Conservation (phyloP, 2,113 vertebrate species). For the Lucifuga dentata region DNA sequence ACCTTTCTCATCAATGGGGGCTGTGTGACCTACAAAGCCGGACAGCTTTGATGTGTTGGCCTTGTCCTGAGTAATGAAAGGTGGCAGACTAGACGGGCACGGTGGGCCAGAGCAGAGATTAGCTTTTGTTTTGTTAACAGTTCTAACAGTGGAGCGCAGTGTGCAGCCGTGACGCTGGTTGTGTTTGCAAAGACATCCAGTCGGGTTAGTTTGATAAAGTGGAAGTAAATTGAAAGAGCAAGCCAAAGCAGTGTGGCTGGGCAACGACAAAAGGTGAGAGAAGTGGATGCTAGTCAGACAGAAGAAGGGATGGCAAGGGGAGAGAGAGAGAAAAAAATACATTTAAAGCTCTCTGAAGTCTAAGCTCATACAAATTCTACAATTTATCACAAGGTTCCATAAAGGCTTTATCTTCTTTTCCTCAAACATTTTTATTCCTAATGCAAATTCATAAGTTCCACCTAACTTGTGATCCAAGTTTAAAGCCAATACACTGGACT, state of each 20-base stretch:
- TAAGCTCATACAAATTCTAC: too few relatives aligned
- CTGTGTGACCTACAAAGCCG: conserved; percentile 62
- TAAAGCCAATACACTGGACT: too few relatives aligned
- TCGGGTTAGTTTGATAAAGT: conserved; percentile 75
- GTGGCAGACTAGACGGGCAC: conserved; percentile 55
- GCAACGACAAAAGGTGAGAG: conserved; percentile 69
- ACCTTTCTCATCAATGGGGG: conserved; percentile 31
- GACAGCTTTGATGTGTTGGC: conserved; percentile 71
- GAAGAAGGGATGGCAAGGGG: not conserved
- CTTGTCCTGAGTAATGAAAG: conserved; percentile 69
- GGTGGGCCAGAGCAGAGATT: conserved; percentile 70
- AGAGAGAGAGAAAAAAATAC: conserved; percentile 26
- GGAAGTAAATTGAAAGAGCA: conserved; percentile 80
- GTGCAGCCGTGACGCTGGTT: conserved; percentile 57
- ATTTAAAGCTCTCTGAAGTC: conserved; percentile 13
- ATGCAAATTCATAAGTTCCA: too few relatives aligned
- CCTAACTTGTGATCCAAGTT: too few relatives aligned
- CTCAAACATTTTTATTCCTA: too few relatives aligned
- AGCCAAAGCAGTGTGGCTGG: conserved; percentile 70
- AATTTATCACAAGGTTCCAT: too few relatives aligned
- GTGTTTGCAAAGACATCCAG: conserved; percentile 68
- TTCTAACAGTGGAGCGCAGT: conserved; percentile 47
- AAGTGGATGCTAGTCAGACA: conserved; percentile 41
- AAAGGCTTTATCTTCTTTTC: too few relatives aligned
- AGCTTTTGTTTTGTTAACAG: conserved; percentile 70